Evolutionary conservation across 2,797 vertebrate genomes (phyloP).

Genomic region (Craterocephalus amniculus): DNA sequence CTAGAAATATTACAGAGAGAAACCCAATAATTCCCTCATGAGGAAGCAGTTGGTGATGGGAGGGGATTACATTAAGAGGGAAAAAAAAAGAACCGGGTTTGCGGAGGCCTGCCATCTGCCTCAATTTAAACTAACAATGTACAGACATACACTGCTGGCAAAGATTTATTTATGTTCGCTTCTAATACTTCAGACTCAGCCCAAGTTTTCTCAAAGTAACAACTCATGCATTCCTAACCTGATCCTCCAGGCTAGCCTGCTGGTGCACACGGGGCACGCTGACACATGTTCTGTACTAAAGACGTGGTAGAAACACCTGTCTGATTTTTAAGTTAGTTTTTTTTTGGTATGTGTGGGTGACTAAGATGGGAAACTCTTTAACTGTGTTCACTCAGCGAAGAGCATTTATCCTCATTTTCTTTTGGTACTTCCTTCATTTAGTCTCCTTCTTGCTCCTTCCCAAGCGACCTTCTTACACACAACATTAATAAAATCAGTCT

Average conservation of each 20-base stretch:
- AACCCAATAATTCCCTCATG: background rate
- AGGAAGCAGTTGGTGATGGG: background rate
- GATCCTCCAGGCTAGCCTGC: slow-evolving; percentile 18
- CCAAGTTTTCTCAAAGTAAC: slow-evolving; percentile 10
- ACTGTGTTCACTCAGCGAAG: slow-evolving; percentile 6
- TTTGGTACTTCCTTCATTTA: slow-evolving; percentile 1
- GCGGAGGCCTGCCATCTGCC: background rate
- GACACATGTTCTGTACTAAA: slow-evolving; percentile 26
- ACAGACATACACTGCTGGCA: background rate
- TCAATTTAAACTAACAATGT: slow-evolving; percentile 3
- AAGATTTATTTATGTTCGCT: slow-evolving; percentile 13
- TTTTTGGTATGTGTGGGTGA: background rate
- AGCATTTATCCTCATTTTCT: slow-evolving; percentile 19
- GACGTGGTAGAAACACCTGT: slow-evolving; percentile 39
- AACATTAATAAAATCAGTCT: slow-evolving; percentile 43
- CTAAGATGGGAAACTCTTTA: slow-evolving; percentile 13
- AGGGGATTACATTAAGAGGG: background rate
- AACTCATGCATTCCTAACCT: slow-evolving; percentile 31
- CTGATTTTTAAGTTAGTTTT: slow-evolving; percentile 15
- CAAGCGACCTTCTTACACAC: slow-evolving; percentile 11
- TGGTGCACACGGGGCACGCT: slow-evolving; percentile 52
- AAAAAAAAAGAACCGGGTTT: too few species aligned
- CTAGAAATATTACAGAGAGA: background rate
- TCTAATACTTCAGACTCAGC: background rate
- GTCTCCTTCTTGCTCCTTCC: slow-evolving; percentile 12